phyloP scores from a whole-genome alignment of 1,140 invertebrate species.

The Helicorthomorpha holstii region DNA sequence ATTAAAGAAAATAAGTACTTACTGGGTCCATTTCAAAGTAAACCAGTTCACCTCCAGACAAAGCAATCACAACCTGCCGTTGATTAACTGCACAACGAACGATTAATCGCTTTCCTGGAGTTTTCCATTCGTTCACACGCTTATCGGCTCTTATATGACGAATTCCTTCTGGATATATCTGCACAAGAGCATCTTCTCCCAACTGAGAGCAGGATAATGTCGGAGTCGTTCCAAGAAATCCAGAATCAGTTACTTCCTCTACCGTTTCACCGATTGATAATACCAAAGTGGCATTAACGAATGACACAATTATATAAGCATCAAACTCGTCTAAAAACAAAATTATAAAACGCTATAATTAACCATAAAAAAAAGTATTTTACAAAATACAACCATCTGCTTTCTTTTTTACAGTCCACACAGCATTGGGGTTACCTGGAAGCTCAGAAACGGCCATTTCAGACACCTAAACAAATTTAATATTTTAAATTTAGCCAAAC shows the following conservation, averaged over 20 bases:
- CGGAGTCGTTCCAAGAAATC: conserved; percentile 94
- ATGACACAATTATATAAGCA: conserved; percentile 99
- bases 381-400: conserved; percentile 57
- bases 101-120: conserved; percentile 91
- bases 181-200: conserved; percentile 87
- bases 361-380: too few relatives aligned
- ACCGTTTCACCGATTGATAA: conserved; percentile 99
- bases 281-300: conserved; percentile 97
- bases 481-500: not conserved
- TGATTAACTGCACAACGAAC: conserved; percentile 97
- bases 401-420: conserved; percentile 96
- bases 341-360: not conserved
- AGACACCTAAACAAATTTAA: conserved; percentile 38
- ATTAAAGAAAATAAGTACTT: conserved; percentile 29
- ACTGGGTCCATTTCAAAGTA: conserved; percentile 99
- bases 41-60: conserved; percentile 92
- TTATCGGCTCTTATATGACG: conserved; percentile 94
- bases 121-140: conserved; percentile 98
- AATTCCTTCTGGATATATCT: conserved; percentile 96
- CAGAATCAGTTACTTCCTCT: conserved; percentile 98
- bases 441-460: conserved; percentile 99
- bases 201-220: conserved; percentile 92
- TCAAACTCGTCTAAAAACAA: conserved; percentile 83
- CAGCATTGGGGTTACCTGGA: conserved; percentile 97
- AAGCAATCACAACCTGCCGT: conserved; percentile 92